Evolutionary conservation across 2,888 invertebrate genomes (phyloP), one percentile per base, ranked within the genome.

Genomic region (Eupeodes luniger): DNA sequence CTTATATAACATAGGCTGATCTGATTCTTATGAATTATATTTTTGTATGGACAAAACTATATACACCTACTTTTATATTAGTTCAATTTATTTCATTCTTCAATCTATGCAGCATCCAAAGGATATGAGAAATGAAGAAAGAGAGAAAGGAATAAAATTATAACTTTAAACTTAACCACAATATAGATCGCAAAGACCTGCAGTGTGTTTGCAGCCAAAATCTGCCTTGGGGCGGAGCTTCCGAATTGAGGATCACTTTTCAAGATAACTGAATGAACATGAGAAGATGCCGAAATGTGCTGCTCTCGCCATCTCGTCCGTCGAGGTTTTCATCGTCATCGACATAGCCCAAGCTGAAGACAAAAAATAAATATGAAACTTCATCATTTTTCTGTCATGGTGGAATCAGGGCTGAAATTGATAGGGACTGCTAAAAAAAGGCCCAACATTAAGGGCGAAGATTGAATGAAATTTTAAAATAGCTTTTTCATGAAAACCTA

Each of bases 161-260:
- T 66, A 27, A 19, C 36, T 9, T 27, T 69, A 75, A 27, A 70
- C 82, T 79, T 75, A 79, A 86, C 57, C 40, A 40, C 40, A 40
- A 86, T 86, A 86, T 76, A 59, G 85, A 81, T 75, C 74, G 77
- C 27, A 34, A 14, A 7, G 14, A 34, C 14, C 10, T 47, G 10
- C 27, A 16, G 40, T 27, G 57, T 27, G 5, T 3, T 27, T 40
- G 47, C 51, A n/a, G 72, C 27, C 62, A 69, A 62, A 83, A 83
- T 85, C 55, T 82, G 89, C 90, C 90, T 89, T 89, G 89, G 90
- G 90, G 90, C 90, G 90, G 90, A 90, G 90, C 90, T 90, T 89
- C 90, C 90, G 90, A 90, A 90, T 90, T 90, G 90, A 90, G 89
- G 89, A 90, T 90, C 89, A 89, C 82, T 86, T 85, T 76, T 74